These are phyloP conservation scores for Mizuhopecten yessoensis DNA, from an alignment of 1,140 invertebrate genomes.

Conservation along the genomic window DNA sequence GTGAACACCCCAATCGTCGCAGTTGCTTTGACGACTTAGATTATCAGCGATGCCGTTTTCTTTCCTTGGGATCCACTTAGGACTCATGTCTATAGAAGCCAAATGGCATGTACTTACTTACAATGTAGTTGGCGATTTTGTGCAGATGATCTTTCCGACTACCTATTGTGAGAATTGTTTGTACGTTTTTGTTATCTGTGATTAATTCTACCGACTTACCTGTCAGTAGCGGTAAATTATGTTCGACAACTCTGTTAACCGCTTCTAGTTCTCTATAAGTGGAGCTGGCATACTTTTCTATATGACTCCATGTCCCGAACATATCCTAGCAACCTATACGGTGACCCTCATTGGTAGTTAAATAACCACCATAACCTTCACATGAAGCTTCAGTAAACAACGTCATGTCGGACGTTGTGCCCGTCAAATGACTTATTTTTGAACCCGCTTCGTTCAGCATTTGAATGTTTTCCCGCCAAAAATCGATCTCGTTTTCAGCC, in stretches of 20 bases:
- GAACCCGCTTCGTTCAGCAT: not conserved
- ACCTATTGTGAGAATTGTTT: slow-evolving; percentile 44
- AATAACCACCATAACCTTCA: slow-evolving; percentile 50
- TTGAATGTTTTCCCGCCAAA: not conserved
- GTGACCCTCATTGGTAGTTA: not conserved
- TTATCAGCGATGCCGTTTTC: slow-evolving; percentile 14
- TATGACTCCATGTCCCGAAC: not conserved
- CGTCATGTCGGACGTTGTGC: not conserved
- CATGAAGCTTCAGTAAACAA: slow-evolving; percentile 44
- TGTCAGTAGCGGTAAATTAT: not conserved
- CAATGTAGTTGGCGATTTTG: not conserved
- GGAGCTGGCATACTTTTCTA: slow-evolving; percentile 42
- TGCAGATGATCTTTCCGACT: slow-evolving; percentile 52
- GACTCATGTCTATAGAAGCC: not conserved
- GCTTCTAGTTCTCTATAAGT: slow-evolving; percentile 45
- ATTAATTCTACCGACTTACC: slow-evolving; percentile 11
- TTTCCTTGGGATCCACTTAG: slow-evolving; percentile 43
- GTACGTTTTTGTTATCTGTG: slow-evolving; percentile 57
- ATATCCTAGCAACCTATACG: not conserved
- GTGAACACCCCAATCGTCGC: slow-evolving; percentile 47
- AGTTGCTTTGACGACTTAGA: slow-evolving; percentile 40
- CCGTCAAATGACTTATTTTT: not conserved
- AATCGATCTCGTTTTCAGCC: not conserved
- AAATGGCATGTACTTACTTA: not conserved
- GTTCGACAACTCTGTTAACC: slow-evolving; percentile 45